Evolutionary conservation across 2,113 vertebrate species (phyloP), one percentile per base, ranked within the genome.

Genomic region (Turnix velox): DNA sequence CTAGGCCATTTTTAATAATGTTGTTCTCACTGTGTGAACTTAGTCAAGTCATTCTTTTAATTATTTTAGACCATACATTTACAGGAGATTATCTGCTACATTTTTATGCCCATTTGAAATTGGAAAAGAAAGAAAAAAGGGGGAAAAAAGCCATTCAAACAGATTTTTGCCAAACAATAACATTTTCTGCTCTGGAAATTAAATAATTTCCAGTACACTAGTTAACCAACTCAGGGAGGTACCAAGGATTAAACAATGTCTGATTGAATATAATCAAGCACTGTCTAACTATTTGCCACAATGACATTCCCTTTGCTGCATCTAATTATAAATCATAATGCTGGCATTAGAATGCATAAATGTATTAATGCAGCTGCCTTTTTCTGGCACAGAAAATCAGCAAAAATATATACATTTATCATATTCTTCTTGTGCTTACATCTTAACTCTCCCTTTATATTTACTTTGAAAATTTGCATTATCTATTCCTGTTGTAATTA

Each of bases 21-120:
- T 4, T 19, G 7, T 12, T 25, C 51, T 75, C 2, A 1, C 35
- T 61, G 22, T 35, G 23, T 0, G 1, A 58, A 3, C 30, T 80
- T 48, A 40, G n/a, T 37, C 35, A 49, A 42, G 13, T 55, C 19
- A 71, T n/a, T 37, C 28, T 30, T 58, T 69, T 4, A 37, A 14
- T 15, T 89, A 20, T 49, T 90, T 85, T 14, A 86, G 10, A 46
- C 33, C 46, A 14, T 5, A 12, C 10, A 13, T 51, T 84, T 65
- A 55, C 15, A 1, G 11, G 2, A 6, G 17, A n/a, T 55, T 22
- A 39, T 4, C 66, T 68, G 10, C 1, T 17, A 7, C 6, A 33
- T 62, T 14, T 59, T 22, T 8, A 12, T 69, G 14, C 4, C 20
- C 12, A 40, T 30, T 2, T 30, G 10, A 45, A 49, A 24, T 12